Conservation (phyloP, 2,888 invertebrate genomes). For the Branchipolynoe longqiensis region DNA sequence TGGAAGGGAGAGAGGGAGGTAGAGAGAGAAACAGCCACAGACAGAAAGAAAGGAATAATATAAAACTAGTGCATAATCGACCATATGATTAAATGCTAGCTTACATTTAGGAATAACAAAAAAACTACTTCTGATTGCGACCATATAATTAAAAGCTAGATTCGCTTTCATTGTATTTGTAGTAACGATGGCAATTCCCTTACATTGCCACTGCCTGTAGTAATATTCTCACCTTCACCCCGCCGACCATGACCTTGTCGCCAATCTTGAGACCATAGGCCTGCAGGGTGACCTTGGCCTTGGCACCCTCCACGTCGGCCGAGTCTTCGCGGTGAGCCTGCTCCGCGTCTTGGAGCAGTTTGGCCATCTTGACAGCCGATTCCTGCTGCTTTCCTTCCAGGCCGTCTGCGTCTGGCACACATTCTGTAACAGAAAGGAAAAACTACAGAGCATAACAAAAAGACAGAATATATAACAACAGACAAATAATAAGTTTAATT, state of each 20-base stretch:
- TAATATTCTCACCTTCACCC: constrained; percentile 77
- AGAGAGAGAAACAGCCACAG: no score
- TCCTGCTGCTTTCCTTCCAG: constrained; percentile 80
- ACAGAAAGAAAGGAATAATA: no score
- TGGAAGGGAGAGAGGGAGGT: no score
- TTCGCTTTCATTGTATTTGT: no score
- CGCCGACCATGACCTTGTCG: constrained; percentile 82
- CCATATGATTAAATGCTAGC: no score
- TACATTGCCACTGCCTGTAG: no score
- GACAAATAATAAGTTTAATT: not conserved
- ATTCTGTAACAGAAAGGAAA: constrained; percentile 75
- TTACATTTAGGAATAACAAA: no score
- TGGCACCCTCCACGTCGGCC: constrained; percentile 53
- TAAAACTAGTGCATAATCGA: no score
- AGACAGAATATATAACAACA: not conserved
- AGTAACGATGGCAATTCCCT: no score
- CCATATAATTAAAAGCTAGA: no score
- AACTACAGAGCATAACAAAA: not conserved
- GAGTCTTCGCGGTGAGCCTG: constrained; percentile 67
- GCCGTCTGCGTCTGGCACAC: constrained; percentile 81
- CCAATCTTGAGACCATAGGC: constrained; percentile 82
- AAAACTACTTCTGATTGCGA: no score
- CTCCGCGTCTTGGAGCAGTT: constrained; percentile 78
- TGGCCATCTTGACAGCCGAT: constrained; percentile 78
- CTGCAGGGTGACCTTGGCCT: constrained; percentile 78